Evolutionary conservation across 2,797 vertebrate species (phyloP), one percentile per base, ranked within the genome.

Genomic region (Distichodus sexfasciatus): DNA sequence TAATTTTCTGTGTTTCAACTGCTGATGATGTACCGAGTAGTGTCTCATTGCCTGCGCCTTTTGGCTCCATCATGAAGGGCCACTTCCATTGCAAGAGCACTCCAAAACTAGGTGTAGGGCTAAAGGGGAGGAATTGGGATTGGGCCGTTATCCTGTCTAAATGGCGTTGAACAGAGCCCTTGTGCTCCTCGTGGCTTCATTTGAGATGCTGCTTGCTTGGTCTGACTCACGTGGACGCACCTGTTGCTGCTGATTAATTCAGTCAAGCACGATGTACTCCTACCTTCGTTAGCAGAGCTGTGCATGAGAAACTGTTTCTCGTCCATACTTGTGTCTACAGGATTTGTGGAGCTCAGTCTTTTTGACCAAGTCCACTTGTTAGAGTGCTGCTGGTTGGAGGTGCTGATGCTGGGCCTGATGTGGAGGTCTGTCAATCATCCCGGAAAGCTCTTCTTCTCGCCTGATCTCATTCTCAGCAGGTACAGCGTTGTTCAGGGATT

Each of bases 321-420:
- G n/a, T n/a, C n/a, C n/a, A n/a, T n/a, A n/a, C n/a, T 44, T 61
- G 10, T 51, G 11, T 10, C 33, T 41, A 2, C 65, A 99, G 97
- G 97, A n/a, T 99, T 99, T 24, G 79, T 97, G 65, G 96, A 97
- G 71, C 89, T 99, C 78, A 88, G 90, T 57, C 91, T 99, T 3
- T 84, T 94, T 23, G 95, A 99, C 80, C 97, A 99, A 87, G 96
- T 99, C 28, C 93, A 95, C 63, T 91, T 99, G 75, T 68, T 99
- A 87, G 97, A 99, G 87, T 95, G 94, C 86, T 97, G 95, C 86
- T 99, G 97, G 97, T 86, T 99, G 88, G 97, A 99, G 87, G 95
- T 99, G 78, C 83, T 99, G 58, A 99, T 99, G 93, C 79, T 99
- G 62, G 97, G 97, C 4, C 89, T 99, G 80, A 99, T 99, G 92